Conservation (phyloP, 2,113 vertebrate genomes). For the Boulengeromyrus knoepffleri region DNA sequence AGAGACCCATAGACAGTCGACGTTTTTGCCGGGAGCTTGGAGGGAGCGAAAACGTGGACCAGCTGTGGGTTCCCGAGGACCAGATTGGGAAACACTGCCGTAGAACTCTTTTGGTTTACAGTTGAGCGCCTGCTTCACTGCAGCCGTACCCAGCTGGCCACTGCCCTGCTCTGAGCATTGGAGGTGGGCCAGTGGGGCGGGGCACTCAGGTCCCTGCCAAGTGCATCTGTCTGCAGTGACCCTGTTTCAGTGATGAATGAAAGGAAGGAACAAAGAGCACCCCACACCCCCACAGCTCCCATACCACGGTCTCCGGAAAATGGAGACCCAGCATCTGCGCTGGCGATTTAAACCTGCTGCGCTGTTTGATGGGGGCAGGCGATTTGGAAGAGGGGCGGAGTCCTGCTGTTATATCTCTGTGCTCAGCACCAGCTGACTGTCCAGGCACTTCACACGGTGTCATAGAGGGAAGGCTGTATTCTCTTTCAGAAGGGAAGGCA, state of each 20-base stretch:
- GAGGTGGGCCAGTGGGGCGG: neutral
- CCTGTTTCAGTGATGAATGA: neutral
- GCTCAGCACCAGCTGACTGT: neutral
- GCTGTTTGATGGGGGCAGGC: neutral
- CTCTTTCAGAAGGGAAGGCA: neutral
- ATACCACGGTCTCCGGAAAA: neutral
- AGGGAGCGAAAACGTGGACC: neutral
- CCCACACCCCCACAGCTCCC: neutral
- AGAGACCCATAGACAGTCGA: neutral
- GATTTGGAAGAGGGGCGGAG: neutral
- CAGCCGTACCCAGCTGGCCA: neutral
- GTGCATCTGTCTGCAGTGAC: neutral
- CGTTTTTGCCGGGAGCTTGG: neutral
- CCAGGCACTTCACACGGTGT: neutral
- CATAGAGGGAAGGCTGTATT: neutral
- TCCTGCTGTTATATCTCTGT: neutral
- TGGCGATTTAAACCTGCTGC: neutral
- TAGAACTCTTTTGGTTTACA: neutral
- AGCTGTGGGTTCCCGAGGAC: neutral
- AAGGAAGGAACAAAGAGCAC: neutral
- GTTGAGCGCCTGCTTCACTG: neutral
- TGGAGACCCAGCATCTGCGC: neutral
- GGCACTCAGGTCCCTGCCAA: neutral
- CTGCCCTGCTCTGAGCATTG: neutral
- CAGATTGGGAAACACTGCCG: neutral